A percentile compares a stretch with the other conserved stretches of the same genome.
Evolutionary conservation across 2,888 invertebrate genomes (phyloP).

Genomic region (Luperina testacea): DNA sequence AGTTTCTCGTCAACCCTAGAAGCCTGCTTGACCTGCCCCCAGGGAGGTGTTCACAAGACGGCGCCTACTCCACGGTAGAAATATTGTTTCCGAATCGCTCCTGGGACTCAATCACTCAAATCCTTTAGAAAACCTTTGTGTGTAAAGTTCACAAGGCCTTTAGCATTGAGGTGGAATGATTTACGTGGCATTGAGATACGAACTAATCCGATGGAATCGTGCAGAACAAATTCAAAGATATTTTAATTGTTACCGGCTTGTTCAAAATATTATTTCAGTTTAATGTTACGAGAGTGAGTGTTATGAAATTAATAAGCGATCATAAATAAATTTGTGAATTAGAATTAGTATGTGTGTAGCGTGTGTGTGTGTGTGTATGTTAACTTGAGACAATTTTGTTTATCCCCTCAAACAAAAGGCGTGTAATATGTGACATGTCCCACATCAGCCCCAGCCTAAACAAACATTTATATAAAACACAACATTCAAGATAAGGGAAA

Average conservation of each 20-base stretch:
- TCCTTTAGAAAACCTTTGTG: constrained; percentile 5
- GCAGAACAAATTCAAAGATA: background rate
- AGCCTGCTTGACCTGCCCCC: constrained; percentile 48
- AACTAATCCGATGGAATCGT: background rate
- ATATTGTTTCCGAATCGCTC: constrained; percentile 59
- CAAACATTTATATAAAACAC: constrained; percentile 11
- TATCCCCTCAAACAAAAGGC: background rate
- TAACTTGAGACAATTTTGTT: background rate
- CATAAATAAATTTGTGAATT: background rate
- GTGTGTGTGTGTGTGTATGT: background rate
- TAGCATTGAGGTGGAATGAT: constrained; percentile 19
- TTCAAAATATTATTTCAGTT: background rate
- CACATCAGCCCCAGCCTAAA: background rate
- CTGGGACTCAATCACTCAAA: constrained; percentile 16
- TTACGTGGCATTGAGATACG: background rate
- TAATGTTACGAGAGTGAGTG: background rate
- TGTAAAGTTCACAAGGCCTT: constrained; percentile 6
- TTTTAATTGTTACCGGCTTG: background rate
- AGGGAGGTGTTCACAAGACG: constrained; percentile 41
- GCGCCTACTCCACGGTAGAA: constrained; percentile 13
- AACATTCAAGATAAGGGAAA: constrained; percentile 5
- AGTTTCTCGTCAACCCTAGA: constrained; percentile 7
- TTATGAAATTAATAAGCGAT: background rate
- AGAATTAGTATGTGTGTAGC: background rate
- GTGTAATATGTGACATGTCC: background rate